Conservation (phyloP, 1,140 invertebrate species). For the Bathynomus jamesi region DNA sequence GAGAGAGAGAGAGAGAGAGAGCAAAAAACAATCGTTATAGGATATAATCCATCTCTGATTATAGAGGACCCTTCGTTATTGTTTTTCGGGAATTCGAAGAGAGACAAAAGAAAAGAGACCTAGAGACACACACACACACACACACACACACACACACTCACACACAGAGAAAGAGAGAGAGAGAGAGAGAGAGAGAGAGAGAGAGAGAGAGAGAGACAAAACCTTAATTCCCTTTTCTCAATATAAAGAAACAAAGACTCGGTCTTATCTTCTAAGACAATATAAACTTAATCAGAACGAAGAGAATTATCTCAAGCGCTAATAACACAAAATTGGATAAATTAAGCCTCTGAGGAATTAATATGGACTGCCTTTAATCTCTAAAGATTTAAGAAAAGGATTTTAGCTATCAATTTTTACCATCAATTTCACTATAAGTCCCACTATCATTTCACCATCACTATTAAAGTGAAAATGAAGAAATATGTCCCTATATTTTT, state of each 20-base stretch:
- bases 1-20: no score
- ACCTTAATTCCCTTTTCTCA: background rate
- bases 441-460: background rate
- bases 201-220: background rate
- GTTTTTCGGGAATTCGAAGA: no score
- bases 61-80: no score
- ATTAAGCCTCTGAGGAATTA: background rate
- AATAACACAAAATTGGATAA: background rate
- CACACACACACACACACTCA: no score
- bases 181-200: background rate
- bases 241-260: background rate
- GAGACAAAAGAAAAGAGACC: no score
- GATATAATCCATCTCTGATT: no score
- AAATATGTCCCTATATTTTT: no score
- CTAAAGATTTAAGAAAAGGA: background rate
- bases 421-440: background rate
- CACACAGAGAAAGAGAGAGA: no score
- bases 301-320: background rate
- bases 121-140: no score
- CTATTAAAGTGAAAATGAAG: background rate
- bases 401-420: background rate
- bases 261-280: background rate
- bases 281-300: background rate
- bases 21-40: no score
- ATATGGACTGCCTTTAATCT: background rate